A percentile compares a stretch with the other conserved stretches of the same genome.
phyloP scores from a whole-genome alignment of 2,797 vertebrate genomes.

The Erethizon dorsatum region DNA sequence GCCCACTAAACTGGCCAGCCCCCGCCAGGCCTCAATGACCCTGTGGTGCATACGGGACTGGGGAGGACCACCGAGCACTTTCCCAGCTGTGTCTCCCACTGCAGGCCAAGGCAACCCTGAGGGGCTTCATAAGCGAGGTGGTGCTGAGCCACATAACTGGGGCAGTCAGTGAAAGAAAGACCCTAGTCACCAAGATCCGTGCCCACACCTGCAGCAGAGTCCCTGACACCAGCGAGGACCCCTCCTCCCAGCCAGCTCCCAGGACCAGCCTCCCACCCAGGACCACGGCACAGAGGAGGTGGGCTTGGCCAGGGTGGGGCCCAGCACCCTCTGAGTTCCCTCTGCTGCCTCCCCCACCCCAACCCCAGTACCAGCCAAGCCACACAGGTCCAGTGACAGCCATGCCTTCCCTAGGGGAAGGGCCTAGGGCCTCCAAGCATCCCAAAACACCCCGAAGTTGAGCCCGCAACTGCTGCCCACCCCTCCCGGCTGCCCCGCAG shows the following conservation, averaged over 20 bases:
- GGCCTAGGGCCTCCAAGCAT: not conserved
- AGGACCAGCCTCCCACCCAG: not conserved
- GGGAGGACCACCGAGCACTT: not conserved
- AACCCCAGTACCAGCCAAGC: accelerated
- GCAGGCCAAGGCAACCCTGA: not conserved
- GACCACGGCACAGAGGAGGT: accelerated
- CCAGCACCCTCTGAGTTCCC: not conserved
- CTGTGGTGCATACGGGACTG: accelerated
- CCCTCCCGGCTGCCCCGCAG: accelerated
- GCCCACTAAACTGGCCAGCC: not conserved
- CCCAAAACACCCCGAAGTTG: not conserved
- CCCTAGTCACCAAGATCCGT: accelerated
- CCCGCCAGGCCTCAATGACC: not conserved
- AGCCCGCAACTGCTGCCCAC: accelerated
- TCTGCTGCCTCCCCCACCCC: not conserved
- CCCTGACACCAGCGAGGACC: accelerated
- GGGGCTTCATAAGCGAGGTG: not conserved
- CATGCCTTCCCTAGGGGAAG: not conserved
- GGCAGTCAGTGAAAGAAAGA: not conserved
- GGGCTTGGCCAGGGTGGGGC: accelerated
- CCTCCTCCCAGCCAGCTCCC: accelerated
- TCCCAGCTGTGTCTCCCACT: accelerated
- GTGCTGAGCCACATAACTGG: not conserved
- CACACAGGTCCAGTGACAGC: accelerated
- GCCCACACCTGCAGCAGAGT: not conserved